Conservation (phyloP, 2,888 invertebrate genomes). For the Folsomia candida region DNA sequence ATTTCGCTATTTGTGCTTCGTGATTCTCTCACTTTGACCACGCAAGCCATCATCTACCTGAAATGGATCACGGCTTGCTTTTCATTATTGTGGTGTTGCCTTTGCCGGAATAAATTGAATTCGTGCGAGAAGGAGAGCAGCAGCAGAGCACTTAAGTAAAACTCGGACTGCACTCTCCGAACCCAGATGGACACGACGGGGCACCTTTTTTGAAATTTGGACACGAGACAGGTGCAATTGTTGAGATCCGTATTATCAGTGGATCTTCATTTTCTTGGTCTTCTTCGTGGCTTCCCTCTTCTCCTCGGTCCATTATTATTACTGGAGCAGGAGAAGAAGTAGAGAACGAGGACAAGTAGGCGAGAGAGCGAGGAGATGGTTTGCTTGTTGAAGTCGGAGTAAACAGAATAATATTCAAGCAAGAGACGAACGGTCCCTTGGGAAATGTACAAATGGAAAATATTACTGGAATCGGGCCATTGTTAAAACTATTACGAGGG, state of each 20-base stretch:
- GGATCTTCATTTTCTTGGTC: slow-evolving; percentile 26
- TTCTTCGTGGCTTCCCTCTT: neutral
- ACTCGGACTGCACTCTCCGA: slow-evolving; percentile 30
- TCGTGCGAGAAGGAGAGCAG: slow-evolving; percentile 23
- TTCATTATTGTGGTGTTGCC: slow-evolving; percentile 15
- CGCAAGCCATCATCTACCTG: neutral
- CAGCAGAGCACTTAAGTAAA: slow-evolving; percentile 37
- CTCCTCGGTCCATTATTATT: neutral
- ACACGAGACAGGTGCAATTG: slow-evolving; percentile 37
- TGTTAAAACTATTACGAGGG: slow-evolving; percentile 13
- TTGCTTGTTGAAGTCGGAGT: neutral
- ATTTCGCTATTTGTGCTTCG: too few species aligned
- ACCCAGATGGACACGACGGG: slow-evolving; percentile 6
- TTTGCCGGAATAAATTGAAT: slow-evolving; percentile 11
- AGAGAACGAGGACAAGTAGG: neutral
- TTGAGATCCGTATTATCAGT: slow-evolving; percentile 47
- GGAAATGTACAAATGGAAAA: slow-evolving; percentile 15
- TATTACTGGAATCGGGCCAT: neutral
- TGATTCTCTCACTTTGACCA: neutral
- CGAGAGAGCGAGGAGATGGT: neutral
- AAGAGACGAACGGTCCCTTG: neutral
- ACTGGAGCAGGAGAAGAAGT: neutral
- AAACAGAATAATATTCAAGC: neutral
- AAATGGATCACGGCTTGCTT: neutral
- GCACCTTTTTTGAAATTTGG: slow-evolving; percentile 4